A percentile compares a stretch with the other conserved stretches of the same genome.
Conservation (phyloP, 2,888 invertebrate species). For the Drosophila nigricruria region DNA sequence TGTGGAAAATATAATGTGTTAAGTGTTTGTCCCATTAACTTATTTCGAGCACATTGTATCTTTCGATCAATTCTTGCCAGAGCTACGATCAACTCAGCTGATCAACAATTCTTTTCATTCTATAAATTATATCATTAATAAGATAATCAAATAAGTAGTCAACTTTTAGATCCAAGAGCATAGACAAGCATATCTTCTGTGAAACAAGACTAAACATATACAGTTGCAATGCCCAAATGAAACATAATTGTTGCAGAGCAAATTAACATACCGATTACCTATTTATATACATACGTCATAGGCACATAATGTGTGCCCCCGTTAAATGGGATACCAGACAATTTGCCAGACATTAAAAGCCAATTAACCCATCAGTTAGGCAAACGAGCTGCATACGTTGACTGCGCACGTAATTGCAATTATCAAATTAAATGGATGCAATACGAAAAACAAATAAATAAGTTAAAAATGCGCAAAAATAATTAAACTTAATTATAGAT, state of each 20-base stretch:
- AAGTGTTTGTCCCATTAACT: too few relatives aligned
- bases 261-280: conserved; percentile 4
- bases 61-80: neutral
- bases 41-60: too few relatives aligned
- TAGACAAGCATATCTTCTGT: neutral
- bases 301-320: conserved; percentile 12
- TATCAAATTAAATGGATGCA: conserved; percentile 72
- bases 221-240: neutral
- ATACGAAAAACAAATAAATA: conserved; percentile 60
- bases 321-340: conserved; percentile 39
- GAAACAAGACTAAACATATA: too few relatives aligned
- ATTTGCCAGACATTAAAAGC: conserved; percentile 74
- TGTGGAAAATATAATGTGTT: too few relatives aligned
- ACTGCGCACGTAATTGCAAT: conserved; percentile 68
- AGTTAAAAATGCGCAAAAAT: conserved; percentile 44
- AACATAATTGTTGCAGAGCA: neutral
- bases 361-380: conserved; percentile 70
- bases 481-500: conserved; percentile 24
- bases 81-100: too few relatives aligned
- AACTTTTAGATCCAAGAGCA: neutral
- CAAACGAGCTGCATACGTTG: conserved; percentile 42
- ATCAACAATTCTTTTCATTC: too few relatives aligned
- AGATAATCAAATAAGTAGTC: neutral
- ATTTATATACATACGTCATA: neutral
- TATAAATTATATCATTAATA: too few relatives aligned